Evolutionary conservation across 2,888 invertebrate species (phyloP).

Genomic region (Nomada hirtipes): DNA sequence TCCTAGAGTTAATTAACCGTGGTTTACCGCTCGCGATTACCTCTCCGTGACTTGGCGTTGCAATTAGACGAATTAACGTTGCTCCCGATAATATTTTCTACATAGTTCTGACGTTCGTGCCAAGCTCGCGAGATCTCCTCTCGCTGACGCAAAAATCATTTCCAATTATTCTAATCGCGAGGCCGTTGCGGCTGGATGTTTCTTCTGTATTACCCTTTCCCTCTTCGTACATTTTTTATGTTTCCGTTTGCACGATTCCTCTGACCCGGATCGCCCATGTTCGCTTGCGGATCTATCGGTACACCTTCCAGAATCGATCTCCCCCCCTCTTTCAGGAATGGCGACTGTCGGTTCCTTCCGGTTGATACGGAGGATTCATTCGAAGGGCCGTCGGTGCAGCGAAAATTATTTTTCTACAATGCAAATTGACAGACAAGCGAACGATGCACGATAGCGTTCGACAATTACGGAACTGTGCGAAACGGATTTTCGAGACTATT

Average conservation of each 20-base stretch:
- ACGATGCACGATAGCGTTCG: no score
- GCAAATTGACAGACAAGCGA: constrained; percentile 12
- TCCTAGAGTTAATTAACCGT: constrained; percentile 58
- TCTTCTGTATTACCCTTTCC: background rate
- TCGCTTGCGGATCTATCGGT: background rate
- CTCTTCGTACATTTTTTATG: background rate
- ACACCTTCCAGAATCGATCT: background rate
- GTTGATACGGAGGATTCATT: background rate
- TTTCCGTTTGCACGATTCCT: background rate
- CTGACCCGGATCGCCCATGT: constrained; percentile 31
- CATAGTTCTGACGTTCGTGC: constrained; percentile 29
- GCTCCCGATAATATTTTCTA: constrained; percentile 41
- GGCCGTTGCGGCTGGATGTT: background rate
- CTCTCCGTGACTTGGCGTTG: constrained; percentile 30
- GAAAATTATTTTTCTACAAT: constrained; percentile 29
- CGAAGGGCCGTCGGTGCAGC: background rate
- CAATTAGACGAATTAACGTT: constrained; percentile 55
- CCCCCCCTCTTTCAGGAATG: no score
- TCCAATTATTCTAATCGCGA: constrained; percentile 14
- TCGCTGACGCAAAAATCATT: constrained; percentile 26
- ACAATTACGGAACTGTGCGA: background rate
- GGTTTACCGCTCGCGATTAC: constrained; percentile 53
- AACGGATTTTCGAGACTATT: background rate
- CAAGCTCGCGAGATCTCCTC: constrained; percentile 16
- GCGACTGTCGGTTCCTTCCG: background rate